A percentile compares a stretch with the other conserved stretches of the same genome.
Conservation (phyloP, 1,140 invertebrate genomes). For the Riptortus pedestris region DNA sequence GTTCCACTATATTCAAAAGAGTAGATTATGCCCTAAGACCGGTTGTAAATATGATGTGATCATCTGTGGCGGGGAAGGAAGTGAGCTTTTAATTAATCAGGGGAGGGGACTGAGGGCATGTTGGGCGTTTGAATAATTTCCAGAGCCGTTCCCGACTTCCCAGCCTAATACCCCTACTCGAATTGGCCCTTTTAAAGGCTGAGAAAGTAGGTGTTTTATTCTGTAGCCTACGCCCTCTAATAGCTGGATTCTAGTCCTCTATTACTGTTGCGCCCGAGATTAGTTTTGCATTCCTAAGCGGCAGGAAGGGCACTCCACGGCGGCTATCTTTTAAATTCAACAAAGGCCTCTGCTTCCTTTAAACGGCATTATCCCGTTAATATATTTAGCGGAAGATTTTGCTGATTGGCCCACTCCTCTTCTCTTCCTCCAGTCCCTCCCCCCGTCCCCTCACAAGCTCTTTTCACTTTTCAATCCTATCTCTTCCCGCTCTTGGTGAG, state of each 20-base stretch:
- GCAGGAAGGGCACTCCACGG: not conserved
- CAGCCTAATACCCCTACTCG: not conserved
- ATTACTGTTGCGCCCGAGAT: not conserved
- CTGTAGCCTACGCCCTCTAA: conserved; percentile 3
- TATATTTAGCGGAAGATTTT: not conserved
- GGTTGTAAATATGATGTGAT: too few relatives aligned
- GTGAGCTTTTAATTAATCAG: conserved; percentile 4
- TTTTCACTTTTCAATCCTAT: too few relatives aligned
- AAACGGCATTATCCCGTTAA: conserved; percentile 7
- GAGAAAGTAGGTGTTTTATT: conserved; percentile 6
- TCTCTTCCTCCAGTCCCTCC: not conserved
- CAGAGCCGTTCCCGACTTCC: not conserved
- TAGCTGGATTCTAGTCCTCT: not conserved
- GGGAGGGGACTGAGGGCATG: not conserved
- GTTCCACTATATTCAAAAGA: too few relatives aligned
- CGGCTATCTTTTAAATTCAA: conserved; percentile 8
- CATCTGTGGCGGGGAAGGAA: not conserved
- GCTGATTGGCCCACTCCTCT: not conserved
- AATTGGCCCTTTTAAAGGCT: conserved; percentile 6
- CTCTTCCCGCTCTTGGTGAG: too few relatives aligned
- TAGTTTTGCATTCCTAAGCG: conserved; percentile 6
- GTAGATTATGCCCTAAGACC: too few relatives aligned
- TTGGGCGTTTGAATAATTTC: not conserved
- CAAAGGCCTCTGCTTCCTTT: not conserved
- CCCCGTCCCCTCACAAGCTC: too few relatives aligned